Evolutionary conservation across 2,888 invertebrate species (phyloP).

Genomic region (Pinctada fucata): DNA sequence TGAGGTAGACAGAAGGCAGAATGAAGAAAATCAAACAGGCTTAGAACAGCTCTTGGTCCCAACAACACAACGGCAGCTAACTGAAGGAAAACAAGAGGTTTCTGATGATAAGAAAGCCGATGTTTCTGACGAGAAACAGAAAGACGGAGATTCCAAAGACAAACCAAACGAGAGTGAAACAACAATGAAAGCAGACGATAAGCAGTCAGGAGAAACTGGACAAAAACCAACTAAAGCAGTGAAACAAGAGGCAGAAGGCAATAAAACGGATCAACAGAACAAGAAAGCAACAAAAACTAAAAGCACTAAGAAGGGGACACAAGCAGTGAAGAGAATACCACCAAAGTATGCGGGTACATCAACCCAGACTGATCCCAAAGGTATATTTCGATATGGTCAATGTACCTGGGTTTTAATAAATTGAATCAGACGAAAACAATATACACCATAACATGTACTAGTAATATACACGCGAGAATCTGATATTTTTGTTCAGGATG

Average conservation of each 20-base stretch:
- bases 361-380: slow-evolving; percentile 44
- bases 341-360: slow-evolving; percentile 35
- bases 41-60: background rate
- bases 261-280: background rate
- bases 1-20: background rate
- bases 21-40: background rate
- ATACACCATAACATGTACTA: no score
- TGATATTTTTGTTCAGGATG: no score
- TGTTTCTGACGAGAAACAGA: no score
- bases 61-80: slow-evolving; percentile 4
- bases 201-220: background rate
- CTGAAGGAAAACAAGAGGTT: no score
- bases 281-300: background rate
- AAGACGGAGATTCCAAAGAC: no score
- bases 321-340: slow-evolving; percentile 29
- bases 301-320: background rate
- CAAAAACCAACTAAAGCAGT: background rate
- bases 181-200: background rate
- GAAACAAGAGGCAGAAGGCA: background rate
- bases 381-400: slow-evolving; percentile 28
- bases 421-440: no score
- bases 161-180: background rate
- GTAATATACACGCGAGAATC: no score
- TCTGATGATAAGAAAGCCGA: no score
- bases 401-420: no score